These are phyloP conservation scores for Campoplex nolae DNA, from an alignment of 2,888 invertebrate genomes.

Conservation along the genomic window DNA sequence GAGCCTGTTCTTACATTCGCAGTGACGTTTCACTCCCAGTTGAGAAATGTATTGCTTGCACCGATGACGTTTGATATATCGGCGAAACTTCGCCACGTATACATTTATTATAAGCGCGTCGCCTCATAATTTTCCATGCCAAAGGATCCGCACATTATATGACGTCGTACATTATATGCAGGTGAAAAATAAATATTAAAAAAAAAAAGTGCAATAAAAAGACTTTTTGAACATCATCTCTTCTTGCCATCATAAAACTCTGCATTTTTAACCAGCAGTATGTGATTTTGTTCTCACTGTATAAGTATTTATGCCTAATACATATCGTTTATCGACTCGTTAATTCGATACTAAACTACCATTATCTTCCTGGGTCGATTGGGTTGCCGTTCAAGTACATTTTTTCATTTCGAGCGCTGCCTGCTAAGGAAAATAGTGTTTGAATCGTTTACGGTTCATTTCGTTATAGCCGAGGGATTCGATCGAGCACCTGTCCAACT, in stretches of 20 bases:
- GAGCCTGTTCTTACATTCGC: conserved; percentile 18
- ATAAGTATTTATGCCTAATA: neutral
- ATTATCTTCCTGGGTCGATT: conserved; percentile 47
- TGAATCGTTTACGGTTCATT: conserved; percentile 52
- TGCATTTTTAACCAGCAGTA: neutral
- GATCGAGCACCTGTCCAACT: conserved; percentile 43
- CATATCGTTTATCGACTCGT: neutral
- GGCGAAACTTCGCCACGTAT: conserved; percentile 15
- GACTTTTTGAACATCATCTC: neutral
- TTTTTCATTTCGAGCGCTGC: conserved; percentile 43
- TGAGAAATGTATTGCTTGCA: conserved; percentile 39
- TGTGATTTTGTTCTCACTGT: neutral
- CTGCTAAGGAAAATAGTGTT: conserved; percentile 50
- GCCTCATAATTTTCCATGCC: neutral
- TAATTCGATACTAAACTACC: conserved; percentile 47
- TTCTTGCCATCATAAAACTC: neutral
- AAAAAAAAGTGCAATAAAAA: neutral
- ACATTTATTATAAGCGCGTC: conserved; percentile 13
- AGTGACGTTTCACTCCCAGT: conserved; percentile 28
- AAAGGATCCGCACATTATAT: neutral
- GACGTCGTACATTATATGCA: neutral
- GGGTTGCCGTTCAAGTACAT: conserved; percentile 26
- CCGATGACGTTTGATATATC: conserved; percentile 57
- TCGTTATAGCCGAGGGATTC: conserved; percentile 34
- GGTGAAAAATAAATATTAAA: neutral